phyloP scores from a whole-genome alignment of 2,113 vertebrate species.

The Colaptes auratus region DNA sequence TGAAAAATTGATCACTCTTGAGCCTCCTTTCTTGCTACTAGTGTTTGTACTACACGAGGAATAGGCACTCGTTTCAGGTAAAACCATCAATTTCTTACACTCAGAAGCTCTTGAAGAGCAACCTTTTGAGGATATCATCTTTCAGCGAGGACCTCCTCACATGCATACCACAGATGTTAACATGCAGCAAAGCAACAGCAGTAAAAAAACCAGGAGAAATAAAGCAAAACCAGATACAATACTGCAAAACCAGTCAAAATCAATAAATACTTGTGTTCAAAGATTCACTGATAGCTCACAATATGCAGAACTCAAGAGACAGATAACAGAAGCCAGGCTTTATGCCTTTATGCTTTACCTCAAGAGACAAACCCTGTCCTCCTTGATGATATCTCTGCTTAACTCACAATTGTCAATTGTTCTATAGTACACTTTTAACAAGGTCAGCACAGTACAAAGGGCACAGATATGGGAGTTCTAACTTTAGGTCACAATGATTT shows the following conservation, averaged over 20 bases:
- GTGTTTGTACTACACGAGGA: neutral
- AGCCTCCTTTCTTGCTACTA: neutral
- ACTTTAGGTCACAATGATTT: conserved; percentile 2
- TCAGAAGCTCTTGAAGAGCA: neutral
- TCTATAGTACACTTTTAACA: neutral
- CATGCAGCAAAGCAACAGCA: neutral
- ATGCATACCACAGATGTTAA: neutral
- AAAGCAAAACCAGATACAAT: neutral
- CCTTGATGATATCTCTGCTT: neutral
- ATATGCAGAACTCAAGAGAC: neutral
- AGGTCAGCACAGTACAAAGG: conserved; percentile 10
- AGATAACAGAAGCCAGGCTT: neutral
- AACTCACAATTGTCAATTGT: neutral
- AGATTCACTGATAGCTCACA: neutral
- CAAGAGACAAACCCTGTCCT: neutral
- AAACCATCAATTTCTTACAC: neutral
- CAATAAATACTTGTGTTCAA: neutral
- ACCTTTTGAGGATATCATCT: fast-evolving
- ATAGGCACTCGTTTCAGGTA: neutral
- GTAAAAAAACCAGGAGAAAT: neutral
- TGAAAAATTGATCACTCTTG: neutral
- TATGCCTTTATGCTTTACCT: neutral
- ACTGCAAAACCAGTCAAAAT: neutral
- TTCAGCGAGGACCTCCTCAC: neutral
- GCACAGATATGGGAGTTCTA: neutral